A percentile compares a stretch with the other conserved stretches of the same genome.
These are phyloP conservation scores for Enteromius anoplus DNA, from an alignment of 2,797 vertebrate species.

Conservation along the genomic window DNA sequence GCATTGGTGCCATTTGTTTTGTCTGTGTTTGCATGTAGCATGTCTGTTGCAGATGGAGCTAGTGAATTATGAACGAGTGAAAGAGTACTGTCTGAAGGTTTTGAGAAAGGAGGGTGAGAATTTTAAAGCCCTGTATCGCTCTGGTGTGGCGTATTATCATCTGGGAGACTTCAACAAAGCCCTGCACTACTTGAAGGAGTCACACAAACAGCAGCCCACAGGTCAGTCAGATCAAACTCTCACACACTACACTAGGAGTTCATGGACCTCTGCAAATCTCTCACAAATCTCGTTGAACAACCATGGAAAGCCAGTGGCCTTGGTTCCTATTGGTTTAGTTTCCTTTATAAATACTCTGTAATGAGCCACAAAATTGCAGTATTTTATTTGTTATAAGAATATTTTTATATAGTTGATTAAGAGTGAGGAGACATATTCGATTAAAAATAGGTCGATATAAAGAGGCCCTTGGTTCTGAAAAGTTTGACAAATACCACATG, in stretches of 20 bases:
- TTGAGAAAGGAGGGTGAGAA: constrained; percentile 96
- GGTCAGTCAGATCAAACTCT: constrained; percentile 73
- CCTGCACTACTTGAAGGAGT: constrained; percentile 97
- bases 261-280: neutral
- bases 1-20: neutral
- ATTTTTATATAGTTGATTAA: neutral
- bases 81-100: constrained; percentile 98
- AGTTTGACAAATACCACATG: neutral
- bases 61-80: constrained; percentile 98
- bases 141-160: constrained; percentile 97
- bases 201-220: constrained; percentile 93
- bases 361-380: neutral
- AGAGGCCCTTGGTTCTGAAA: neutral
- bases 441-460: neutral
- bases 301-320: neutral
- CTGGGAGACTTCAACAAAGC: constrained; percentile 97
- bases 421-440: neutral
- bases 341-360: neutral
- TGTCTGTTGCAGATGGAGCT: constrained; percentile 98
- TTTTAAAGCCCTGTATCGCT: constrained; percentile 97
- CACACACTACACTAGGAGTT: neutral
- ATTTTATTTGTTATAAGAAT: neutral
- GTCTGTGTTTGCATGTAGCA: constrained; percentile 72
- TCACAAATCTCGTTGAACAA: neutral
- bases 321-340: neutral